Conservation (phyloP, 1,140 invertebrate species). For the Caenorhabditis elegans region WBcel235 BX284606.5:10748001-10748500, state of each 20-base stretch:
- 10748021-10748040: too few relatives aligned
- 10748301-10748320: background rate
- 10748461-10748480: background rate
- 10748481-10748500: background rate
- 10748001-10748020: too few relatives aligned
- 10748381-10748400: background rate
- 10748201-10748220: background rate
- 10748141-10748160: too few relatives aligned
- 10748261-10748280: too few relatives aligned
- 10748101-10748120: too few relatives aligned
- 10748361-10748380: background rate
- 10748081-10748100: too few relatives aligned
- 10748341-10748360: background rate
- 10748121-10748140: too few relatives aligned
- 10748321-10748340: background rate
- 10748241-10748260: background rate
- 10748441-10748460: background rate
- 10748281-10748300: too few relatives aligned
- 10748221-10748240: background rate
- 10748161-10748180: too few relatives aligned
- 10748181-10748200: too few relatives aligned
- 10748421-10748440: background rate
- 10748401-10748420: background rate
- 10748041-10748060: too few relatives aligned
- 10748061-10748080: too few relatives aligned